A percentile compares a stretch with the other conserved stretches of the same genome.
Evolutionary conservation across 2,797 vertebrate species (phyloP).

Genomic region (Gymnoscopelus microlampas): DNA sequence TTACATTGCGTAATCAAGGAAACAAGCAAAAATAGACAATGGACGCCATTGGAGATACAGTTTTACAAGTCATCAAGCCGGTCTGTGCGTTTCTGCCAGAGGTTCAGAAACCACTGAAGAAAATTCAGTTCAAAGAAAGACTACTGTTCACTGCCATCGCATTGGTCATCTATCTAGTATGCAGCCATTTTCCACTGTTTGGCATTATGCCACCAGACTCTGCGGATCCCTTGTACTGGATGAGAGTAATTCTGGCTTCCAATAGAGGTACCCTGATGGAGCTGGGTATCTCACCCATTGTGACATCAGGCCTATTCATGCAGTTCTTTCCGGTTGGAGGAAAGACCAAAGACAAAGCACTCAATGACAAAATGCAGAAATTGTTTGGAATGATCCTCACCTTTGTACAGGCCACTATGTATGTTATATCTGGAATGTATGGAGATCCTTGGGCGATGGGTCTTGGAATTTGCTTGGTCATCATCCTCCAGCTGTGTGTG

Average conservation of each 20-base stretch:
- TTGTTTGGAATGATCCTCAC: constrained; percentile 99
- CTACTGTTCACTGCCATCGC: constrained; percentile 99
- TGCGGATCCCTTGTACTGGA: constrained; percentile 99
- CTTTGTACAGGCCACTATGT: constrained; percentile 97
- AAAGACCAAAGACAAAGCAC: constrained; percentile 96
- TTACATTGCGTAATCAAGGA: too few relatives aligned
- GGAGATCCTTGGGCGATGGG: constrained; percentile 99
- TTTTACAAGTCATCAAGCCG: constrained; percentile 98
- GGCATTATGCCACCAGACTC: constrained; percentile 99
- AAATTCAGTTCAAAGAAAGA: constrained; percentile 99
- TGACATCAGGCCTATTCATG: constrained; percentile 99
- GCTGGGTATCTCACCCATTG: constrained; percentile 97
- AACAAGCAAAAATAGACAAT: too few relatives aligned
- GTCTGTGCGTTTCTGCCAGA: constrained; percentile 97
- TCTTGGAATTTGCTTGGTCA: constrained; percentile 96
- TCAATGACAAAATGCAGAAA: constrained; percentile 98
- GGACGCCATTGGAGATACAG: constrained; percentile 85
- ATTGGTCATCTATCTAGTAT: constrained; percentile 97
- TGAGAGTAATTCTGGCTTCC: constrained; percentile 98
- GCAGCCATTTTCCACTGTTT: constrained; percentile 98
- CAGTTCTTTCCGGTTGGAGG: constrained; percentile 99
- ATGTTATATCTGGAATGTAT: constrained; percentile 99
- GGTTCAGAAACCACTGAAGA: constrained; percentile 97
- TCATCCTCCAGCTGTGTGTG: constrained; percentile 95
- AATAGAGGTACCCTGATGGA: constrained; percentile 99